Evolutionary conservation across 2,888 invertebrate genomes (phyloP), one percentile per base, ranked within the genome.

Genomic region (Strigamia transsilvanica): DNA sequence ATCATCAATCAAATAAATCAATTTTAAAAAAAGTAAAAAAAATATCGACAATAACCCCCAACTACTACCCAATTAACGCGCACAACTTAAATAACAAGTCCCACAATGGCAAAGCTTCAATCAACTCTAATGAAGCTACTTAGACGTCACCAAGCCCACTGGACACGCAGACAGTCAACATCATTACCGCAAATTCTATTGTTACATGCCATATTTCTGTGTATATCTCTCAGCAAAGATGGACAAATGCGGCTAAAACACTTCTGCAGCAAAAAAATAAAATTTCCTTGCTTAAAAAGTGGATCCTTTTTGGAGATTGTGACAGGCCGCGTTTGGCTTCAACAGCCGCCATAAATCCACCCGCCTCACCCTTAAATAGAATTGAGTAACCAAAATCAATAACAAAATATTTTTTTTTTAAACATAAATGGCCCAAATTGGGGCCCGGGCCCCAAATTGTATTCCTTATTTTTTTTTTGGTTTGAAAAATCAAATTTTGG

Each of bases 111-210:
- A 23, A 10, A 73, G 73, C 73, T 32, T 79, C 79, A 79, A 79
- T 79, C 79, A 79, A 38, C 79, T 18, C 79, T 73, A 73, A 73
- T 32, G 73, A 73, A 73, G 73, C 73, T 73, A 73, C 73, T 73
- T 73, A 56, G 56, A 56, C 56, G n/a, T 56, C 56, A 73, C 27
- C 27, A 23, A 73, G 32, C 73, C 73, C 32, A 73, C 73, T 32
- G 56, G 56, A 73, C 27, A 32, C 27, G 13, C 23, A 66, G 66
- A 32, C 27, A 73, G 73, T 73, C 73, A 73, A 73, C 73, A 73
- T 73, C 56, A 56, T 56, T 56, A 56, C 18, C 56, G n/a, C 56
- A 56, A 56, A 56, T 56, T 56, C 56, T 56, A 56, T 56, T 56
- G 56, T 56, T 56, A 18, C 56, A 9, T 56, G 56, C 21, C 56